A percentile compares a stretch with the other conserved stretches of the same genome.
Conservation (phyloP, 2,888 invertebrate species). For the Aspidiotus rigidus region DNA sequence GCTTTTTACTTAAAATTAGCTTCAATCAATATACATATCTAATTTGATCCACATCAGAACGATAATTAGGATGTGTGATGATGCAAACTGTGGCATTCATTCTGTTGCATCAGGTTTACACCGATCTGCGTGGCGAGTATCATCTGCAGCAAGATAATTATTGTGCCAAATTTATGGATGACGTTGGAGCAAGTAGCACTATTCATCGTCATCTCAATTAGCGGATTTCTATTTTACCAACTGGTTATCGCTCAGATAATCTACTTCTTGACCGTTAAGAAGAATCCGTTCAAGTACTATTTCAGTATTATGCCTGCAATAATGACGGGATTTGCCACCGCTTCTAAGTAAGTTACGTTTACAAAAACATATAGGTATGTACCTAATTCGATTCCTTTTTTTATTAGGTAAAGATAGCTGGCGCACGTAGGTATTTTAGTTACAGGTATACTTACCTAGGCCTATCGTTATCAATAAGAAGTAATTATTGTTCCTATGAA, state of each 20-base stretch:
- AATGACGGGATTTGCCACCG: constrained; percentile 80
- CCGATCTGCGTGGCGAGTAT: constrained; percentile 76
- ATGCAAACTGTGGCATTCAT: not conserved
- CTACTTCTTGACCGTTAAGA: constrained; percentile 67
- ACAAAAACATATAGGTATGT: no score
- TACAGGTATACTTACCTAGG: no score
- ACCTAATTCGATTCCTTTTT: not conserved
- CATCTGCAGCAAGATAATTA: constrained; percentile 70
- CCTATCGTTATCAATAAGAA: no score
- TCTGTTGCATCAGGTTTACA: constrained; percentile 53
- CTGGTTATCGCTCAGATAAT: constrained; percentile 73
- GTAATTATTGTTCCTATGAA: no score
- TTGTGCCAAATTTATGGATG: constrained; percentile 55
- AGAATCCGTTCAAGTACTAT: constrained; percentile 81
- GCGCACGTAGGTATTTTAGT: no score
- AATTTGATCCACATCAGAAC: not conserved
- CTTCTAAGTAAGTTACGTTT: constrained; percentile 68
- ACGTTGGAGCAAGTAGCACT: constrained; percentile 47
- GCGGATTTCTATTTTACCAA: constrained; percentile 76
- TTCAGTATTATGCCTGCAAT: constrained; percentile 70
- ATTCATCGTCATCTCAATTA: constrained; percentile 71
- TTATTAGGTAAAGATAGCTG: not conserved
- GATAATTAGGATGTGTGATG: not conserved
- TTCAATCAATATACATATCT: no score
- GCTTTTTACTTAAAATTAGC: no score